Conservation (phyloP, 2,113 vertebrate genomes). For the Equus przewalskii region DNA sequence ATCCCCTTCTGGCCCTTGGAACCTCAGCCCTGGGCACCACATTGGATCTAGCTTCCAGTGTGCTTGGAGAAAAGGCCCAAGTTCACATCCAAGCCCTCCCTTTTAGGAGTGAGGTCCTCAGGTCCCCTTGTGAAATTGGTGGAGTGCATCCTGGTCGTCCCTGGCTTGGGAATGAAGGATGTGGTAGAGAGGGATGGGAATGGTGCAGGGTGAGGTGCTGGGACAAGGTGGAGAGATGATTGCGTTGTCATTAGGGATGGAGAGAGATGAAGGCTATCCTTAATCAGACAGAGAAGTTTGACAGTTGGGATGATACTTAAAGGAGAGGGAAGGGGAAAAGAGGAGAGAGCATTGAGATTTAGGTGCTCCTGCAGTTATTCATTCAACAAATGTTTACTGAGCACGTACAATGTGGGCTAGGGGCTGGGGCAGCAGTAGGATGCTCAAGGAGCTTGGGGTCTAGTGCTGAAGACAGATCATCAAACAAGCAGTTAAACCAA, state of each 20-base stretch:
- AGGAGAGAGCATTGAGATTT: neutral
- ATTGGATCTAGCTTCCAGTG: neutral
- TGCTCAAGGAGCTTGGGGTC: neutral
- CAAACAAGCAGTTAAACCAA: neutral
- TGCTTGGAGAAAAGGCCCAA: neutral
- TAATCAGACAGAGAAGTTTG: neutral
- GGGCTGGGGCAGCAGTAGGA: neutral
- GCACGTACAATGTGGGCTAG: neutral
- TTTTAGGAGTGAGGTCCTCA: neutral
- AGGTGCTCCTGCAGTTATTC: neutral
- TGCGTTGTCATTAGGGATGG: neutral
- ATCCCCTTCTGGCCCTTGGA: neutral
- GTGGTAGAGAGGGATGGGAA: neutral
- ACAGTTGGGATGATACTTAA: neutral
- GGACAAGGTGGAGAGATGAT: neutral
- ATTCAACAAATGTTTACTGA: neutral
- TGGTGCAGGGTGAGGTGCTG: neutral
- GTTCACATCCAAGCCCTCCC: too few relatives aligned
- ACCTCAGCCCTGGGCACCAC: neutral
- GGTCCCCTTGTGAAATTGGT: neutral
- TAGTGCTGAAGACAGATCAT: neutral
- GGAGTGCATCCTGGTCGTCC: neutral
- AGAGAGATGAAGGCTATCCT: neutral
- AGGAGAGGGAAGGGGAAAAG: neutral
- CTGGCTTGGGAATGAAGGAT: neutral